phyloP scores from a whole-genome alignment of 2,113 vertebrate species.

The Hippocampus barbouri region DNA sequence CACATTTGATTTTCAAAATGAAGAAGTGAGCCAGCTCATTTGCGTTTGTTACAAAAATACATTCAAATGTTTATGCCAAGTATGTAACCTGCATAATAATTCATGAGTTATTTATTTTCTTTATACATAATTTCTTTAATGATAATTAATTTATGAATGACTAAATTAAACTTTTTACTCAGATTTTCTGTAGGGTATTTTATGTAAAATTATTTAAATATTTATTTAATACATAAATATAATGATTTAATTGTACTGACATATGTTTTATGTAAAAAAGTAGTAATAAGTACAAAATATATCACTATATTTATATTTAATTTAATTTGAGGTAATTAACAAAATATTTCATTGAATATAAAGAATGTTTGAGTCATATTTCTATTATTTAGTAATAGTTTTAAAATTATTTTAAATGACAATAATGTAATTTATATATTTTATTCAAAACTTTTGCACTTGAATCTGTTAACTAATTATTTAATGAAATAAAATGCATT shows the following conservation, averaged over 20 bases:
- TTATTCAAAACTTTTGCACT: not conserved
- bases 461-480: not conserved
- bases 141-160: not conserved
- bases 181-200: too few species aligned
- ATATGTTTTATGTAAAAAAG: too few species aligned
- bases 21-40: not conserved
- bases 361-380: not conserved
- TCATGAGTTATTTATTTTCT: not conserved
- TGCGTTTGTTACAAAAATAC: not conserved
- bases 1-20: not conserved
- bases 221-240: not conserved
- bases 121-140: not conserved
- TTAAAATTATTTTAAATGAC: not conserved
- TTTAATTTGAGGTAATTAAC: not conserved
- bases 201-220: not conserved
- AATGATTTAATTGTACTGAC: too few species aligned
- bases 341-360: not conserved
- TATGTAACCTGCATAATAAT: not conserved
- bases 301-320: not conserved
- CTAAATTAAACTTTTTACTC: not conserved
- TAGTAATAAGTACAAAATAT: too few species aligned
- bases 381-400: not conserved
- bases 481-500: not conserved
- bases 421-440: not conserved
- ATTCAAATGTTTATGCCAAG: constrained; percentile 14